These are phyloP conservation scores for Formicarius rufipectus DNA, from an alignment of 2,113 vertebrate genomes.

Conservation along the genomic window DNA sequence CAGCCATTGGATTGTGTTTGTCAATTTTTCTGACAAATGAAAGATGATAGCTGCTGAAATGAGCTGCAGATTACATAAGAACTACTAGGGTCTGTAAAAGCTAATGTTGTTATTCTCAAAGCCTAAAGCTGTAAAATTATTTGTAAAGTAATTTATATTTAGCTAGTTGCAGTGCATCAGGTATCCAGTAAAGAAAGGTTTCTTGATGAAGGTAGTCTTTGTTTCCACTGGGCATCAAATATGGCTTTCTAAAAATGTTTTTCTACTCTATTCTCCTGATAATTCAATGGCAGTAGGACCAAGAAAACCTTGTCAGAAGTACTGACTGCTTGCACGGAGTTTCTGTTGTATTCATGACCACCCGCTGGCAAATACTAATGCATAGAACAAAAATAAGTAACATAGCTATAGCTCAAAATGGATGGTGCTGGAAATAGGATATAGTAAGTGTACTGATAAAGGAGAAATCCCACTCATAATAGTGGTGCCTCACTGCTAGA, in stretches of 20 bases:
- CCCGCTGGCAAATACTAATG: not conserved
- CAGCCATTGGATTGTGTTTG: conserved; percentile 54
- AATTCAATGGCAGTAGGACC: conserved; percentile 34
- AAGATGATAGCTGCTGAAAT: conserved; percentile 58
- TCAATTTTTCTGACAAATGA: conserved; percentile 67
- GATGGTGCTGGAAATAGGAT: not conserved
- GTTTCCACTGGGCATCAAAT: conserved; percentile 37
- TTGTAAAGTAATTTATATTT: conserved; percentile 52
- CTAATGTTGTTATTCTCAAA: conserved; percentile 54
- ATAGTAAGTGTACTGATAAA: not conserved
- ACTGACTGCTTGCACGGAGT: not conserved
- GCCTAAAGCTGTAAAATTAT: conserved; percentile 34
- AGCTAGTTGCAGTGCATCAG: not conserved
- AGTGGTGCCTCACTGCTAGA: not conserved
- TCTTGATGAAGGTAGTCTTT: conserved; percentile 11
- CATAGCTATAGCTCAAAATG: not conserved
- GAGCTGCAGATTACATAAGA: conserved; percentile 48
- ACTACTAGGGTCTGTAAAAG: not conserved
- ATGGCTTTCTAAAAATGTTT: conserved; percentile 32
- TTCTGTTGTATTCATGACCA: conserved; percentile 12
- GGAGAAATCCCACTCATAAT: not conserved
- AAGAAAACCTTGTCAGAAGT: not conserved
- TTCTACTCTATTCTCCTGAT: conserved; percentile 12
- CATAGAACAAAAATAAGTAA: not conserved
- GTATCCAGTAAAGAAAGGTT: conserved; percentile 10